Evolutionary conservation across 2,888 invertebrate species (phyloP).

Genomic region (Crocallis elinguaria): DNA sequence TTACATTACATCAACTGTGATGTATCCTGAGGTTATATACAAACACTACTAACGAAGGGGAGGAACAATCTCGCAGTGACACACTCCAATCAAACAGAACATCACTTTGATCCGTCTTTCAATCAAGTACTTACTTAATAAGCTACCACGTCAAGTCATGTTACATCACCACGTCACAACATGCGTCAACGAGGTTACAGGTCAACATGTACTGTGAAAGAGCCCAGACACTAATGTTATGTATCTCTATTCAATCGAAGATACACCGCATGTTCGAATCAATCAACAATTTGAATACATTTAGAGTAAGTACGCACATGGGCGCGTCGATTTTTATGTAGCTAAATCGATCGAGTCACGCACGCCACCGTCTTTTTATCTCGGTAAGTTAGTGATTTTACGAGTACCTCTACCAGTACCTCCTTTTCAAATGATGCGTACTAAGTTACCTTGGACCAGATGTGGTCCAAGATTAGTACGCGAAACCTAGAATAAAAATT

Average conservation of each 20-base stretch:
- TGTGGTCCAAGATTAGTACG: too few species aligned
- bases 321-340: slow-evolving; percentile 40
- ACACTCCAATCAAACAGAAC: slow-evolving; percentile 21
- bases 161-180: slow-evolving; percentile 49
- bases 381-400: too few species aligned
- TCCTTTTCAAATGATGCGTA: too few species aligned
- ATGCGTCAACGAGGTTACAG: slow-evolving; percentile 72
- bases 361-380: background rate
- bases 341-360: slow-evolving; percentile 22
- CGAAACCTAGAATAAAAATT: too few species aligned
- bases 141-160: slow-evolving; percentile 34
- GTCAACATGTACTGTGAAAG: slow-evolving; percentile 65
- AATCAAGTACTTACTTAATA: slow-evolving; percentile 31
- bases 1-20: background rate
- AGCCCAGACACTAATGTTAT: slow-evolving; percentile 75
- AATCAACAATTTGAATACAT: slow-evolving; percentile 84
- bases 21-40: background rate
- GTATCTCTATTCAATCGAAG: slow-evolving; percentile 81
- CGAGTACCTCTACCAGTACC: too few species aligned
- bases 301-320: slow-evolving; percentile 47
- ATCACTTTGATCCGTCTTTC: slow-evolving; percentile 21
- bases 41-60: slow-evolving; percentile 24
- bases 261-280: slow-evolving; percentile 74
- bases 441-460: too few species aligned
- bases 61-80: slow-evolving; percentile 8